phyloP scores from a whole-genome alignment of 2,113 vertebrate genomes.

The Acrocephalus kingi region DNA sequence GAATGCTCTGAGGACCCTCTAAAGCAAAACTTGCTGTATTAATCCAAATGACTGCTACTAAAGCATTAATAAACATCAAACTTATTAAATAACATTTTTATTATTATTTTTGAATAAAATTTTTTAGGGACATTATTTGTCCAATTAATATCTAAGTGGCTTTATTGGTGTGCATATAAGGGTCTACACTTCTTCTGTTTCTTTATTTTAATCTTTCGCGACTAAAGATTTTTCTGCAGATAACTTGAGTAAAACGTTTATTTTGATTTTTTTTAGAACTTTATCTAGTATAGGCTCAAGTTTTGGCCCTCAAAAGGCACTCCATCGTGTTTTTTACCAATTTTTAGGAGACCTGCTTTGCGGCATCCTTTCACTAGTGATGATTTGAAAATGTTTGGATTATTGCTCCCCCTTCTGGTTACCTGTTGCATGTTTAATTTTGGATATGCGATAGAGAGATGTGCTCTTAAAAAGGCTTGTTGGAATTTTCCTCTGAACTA shows the following conservation, averaged over 20 bases:
- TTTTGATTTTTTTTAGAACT: not conserved
- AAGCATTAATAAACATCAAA: not conserved
- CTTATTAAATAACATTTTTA: not conserved
- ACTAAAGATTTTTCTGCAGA: not conserved
- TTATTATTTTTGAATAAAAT: not conserved
- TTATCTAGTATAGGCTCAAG: not conserved
- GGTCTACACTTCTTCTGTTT: not conserved
- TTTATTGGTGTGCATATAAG: not conserved
- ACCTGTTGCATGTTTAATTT: not conserved
- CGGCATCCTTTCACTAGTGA: not conserved
- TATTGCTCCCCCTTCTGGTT: slow-evolving; percentile 39
- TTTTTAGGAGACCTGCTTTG: not conserved
- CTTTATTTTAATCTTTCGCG: not conserved
- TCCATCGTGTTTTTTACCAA: not conserved
- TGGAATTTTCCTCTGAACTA: not conserved
- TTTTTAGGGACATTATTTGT: not conserved
- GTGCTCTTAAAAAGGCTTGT: not conserved
- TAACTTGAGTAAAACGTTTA: not conserved
- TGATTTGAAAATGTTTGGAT: not conserved
- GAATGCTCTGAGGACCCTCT: not conserved
- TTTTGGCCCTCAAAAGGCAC: not conserved
- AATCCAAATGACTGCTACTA: not conserved
- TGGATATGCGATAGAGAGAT: rapidly evolving
- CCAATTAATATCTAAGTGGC: not conserved
- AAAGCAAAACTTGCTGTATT: not conserved